Evolutionary conservation across 1,140 invertebrate genomes (phyloP), one percentile per base, ranked within the genome.

Genomic region (Hycleus phaleratus): DNA sequence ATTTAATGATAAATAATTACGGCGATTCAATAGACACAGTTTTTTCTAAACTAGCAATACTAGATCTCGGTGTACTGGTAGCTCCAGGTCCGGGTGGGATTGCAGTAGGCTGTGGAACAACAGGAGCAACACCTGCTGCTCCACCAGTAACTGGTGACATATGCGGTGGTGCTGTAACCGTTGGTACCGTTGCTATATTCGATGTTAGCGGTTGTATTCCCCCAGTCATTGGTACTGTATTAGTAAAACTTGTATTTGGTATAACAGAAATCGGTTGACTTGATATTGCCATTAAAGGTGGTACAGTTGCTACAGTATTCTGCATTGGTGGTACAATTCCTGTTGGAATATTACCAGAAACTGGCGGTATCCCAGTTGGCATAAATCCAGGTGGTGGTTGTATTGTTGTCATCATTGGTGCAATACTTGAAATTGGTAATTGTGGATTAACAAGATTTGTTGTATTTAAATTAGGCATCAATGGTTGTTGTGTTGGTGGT

Each of bases 11-110:
- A 51, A 57, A 40, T 26, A 75, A 77, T 79, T 73, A 80, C 78
- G 72, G 72, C 46, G 78, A 79, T 57, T 81, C 79, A 38, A 80
- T 50, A 24, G 67, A 66, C 24, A 58, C 60, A 12, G 56, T 57
- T 49, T 65, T 61, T 38, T 73, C 72, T 38, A 73, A 59, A 61
- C 70, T 73, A 25, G 69, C 65, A 25, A 73, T 62, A 62, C 70
- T 73, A 4, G 69, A 62, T 50, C 71, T 66, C 6, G 72, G 72
- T 25, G 72, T 73, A 51, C 62, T 72, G 12, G 62, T 70, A n/a
- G 71, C 65, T 10, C 39, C 59, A 12, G 51, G 50, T 3, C 25
- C 40, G 10, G 59, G 26, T n/a, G 48, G 49, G 10, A 46, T 46
- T 12, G 25, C 54, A 7, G 26, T 44, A 9, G 58, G 24, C 24